Percentiles rank a stretch among this genome's conserved stretches.
Evolutionary conservation across 2,888 invertebrate genomes (phyloP).

Genomic region (Apodemia hepburni): DNA sequence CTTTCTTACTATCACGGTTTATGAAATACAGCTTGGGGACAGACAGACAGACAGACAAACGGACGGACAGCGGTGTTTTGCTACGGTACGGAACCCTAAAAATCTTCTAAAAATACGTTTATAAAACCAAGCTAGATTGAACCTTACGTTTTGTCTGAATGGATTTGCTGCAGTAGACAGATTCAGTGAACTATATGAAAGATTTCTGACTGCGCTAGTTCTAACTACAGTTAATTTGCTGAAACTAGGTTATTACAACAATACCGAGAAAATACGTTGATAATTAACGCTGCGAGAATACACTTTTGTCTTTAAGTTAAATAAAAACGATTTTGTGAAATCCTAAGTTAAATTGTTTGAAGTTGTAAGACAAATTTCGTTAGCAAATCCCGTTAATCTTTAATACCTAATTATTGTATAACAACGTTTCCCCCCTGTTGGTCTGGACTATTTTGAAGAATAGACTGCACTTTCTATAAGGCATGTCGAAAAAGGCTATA

Average conservation of each 20-base stretch:
- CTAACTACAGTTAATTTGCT: slow-evolving; percentile 5
- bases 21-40: no score
- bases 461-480: no score
- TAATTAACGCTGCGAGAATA: neutral
- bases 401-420: no score
- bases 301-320: neutral
- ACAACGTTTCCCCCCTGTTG: no score
- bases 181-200: slow-evolving; percentile 5
- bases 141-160: neutral
- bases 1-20: no score
- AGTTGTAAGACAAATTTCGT: no score
- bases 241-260: slow-evolving; percentile 7
- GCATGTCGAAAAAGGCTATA: no score
- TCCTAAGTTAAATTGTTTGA: no score
- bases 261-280: slow-evolving; percentile 3
- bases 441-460: no score
- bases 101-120: neutral
- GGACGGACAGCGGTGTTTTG: no score
- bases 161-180: neutral
- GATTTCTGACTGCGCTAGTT: slow-evolving; percentile 4
- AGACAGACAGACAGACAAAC: no score
- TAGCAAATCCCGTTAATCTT: no score
- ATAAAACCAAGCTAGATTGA: neutral
- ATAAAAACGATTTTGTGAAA: neutral
- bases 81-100: neutral